Percentiles rank a stretch among this genome's conserved stretches.
phyloP scores from a whole-genome alignment of 2,888 invertebrate genomes.

The Rhodophaea formosa region DNA sequence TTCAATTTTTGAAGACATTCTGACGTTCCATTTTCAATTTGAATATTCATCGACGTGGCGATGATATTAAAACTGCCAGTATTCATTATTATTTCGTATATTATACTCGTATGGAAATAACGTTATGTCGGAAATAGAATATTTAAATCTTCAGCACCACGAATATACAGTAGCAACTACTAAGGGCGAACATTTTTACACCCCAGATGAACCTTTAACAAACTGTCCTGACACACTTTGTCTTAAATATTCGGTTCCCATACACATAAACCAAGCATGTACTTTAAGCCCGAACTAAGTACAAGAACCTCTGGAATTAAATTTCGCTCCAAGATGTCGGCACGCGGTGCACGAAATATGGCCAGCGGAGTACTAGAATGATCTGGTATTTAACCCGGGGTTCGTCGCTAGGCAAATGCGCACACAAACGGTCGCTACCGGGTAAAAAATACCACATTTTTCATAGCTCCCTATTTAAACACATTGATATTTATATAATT shows the following conservation, averaged over 20 bases:
- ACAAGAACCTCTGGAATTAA: slow-evolving; percentile 57
- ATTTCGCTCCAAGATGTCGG: slow-evolving; percentile 50
- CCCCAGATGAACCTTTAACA: slow-evolving; percentile 3
- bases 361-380: slow-evolving; percentile 32
- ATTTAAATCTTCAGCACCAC: no score
- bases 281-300: slow-evolving; percentile 47
- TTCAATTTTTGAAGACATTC: slow-evolving; percentile 12
- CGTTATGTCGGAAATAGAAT: slow-evolving; percentile 1
- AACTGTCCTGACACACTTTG: slow-evolving; percentile 18
- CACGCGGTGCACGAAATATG: slow-evolving; percentile 54
- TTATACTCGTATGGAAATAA: neutral
- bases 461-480: no score
- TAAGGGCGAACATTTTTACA: slow-evolving; percentile 7
- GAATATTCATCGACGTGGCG: slow-evolving; percentile 14
- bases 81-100: neutral
- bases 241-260: slow-evolving; percentile 18
- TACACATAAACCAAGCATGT: slow-evolving; percentile 26
- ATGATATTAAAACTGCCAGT: neutral
- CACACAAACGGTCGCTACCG: no score
- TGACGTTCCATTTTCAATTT: slow-evolving; percentile 21
- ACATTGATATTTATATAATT: no score
- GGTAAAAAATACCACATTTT: no score
- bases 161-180: slow-evolving; percentile 6
- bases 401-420: no score
- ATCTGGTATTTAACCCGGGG: slow-evolving; percentile 37